Percentiles rank a stretch among this genome's conserved stretches.
phyloP scores from a whole-genome alignment of 2,888 invertebrate species.

The Dryocosmus kuriphilus region DNA sequence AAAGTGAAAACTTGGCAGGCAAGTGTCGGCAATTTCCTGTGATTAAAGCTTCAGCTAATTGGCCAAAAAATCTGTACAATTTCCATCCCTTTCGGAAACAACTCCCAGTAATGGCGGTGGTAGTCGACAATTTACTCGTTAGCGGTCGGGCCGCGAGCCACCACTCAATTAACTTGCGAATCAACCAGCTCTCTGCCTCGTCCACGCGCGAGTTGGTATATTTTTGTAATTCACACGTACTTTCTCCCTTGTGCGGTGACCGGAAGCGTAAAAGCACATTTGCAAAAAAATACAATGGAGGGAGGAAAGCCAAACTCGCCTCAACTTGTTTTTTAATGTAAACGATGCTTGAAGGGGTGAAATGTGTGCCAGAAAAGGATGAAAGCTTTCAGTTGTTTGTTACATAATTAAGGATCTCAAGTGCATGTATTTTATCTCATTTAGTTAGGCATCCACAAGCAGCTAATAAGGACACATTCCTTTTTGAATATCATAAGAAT shows the following conservation, averaged over 20 bases:
- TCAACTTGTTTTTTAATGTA: conserved; percentile 40
- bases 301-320: conserved; percentile 61
- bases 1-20: conserved; percentile 36
- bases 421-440: background rate
- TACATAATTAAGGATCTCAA: background rate
- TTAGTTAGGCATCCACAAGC: background rate
- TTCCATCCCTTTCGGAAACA: conserved; percentile 54
- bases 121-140: conserved; percentile 75
- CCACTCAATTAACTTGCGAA: conserved; percentile 73
- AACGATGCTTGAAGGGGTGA: conserved; percentile 6
- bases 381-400: background rate
- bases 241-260: conserved; percentile 47
- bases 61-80: conserved; percentile 68
- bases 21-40: conserved; percentile 40
- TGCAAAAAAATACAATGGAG: conserved; percentile 49
- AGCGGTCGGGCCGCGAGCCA: conserved; percentile 69
- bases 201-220: conserved; percentile 58
- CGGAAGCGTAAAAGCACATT: conserved; percentile 14
- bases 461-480: no score
- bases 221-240: conserved; percentile 65
- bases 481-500: no score
- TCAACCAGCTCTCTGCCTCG: conserved; percentile 66
- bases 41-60: conserved; percentile 60
- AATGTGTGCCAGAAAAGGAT: background rate
- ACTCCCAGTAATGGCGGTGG: conserved; percentile 47